Evolutionary conservation across 2,797 vertebrate species (phyloP).

Genomic region (Botia kubotai): DNA sequence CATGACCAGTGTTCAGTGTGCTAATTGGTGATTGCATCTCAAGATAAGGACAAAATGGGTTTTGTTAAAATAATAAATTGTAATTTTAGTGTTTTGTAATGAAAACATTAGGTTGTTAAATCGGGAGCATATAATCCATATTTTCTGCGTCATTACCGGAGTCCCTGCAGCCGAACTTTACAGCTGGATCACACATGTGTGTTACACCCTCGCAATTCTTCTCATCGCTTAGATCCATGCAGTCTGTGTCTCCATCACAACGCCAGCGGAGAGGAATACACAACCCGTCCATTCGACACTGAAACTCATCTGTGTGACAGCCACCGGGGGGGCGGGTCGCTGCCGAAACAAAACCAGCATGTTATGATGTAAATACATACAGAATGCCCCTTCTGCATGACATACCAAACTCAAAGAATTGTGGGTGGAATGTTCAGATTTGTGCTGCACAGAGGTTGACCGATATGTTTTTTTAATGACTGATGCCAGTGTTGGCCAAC

Average conservation of each 20-base stretch:
- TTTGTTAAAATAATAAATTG: not conserved
- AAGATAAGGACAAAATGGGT: slow-evolving; percentile 3
- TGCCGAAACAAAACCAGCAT: slow-evolving; percentile 60
- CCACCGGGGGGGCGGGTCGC: slow-evolving; percentile 93
- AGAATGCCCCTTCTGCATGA: too few species aligned
- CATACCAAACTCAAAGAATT: too few species aligned
- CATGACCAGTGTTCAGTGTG: not conserved
- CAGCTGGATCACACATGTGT: slow-evolving; percentile 91
- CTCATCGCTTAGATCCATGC: slow-evolving; percentile 96
- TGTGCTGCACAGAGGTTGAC: not conserved
- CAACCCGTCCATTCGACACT: slow-evolving; percentile 92
- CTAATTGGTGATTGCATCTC: not conserved
- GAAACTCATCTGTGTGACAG: slow-evolving; percentile 94
- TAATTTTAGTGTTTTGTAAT: too few species aligned
- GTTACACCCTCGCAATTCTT: slow-evolving; percentile 96
- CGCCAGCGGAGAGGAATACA: slow-evolving; percentile 96
- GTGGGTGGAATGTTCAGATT: too few species aligned
- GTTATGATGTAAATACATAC: too few species aligned
- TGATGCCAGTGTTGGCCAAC: not conserved
- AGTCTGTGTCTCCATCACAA: slow-evolving; percentile 95
- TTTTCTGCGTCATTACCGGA: slow-evolving; percentile 80
- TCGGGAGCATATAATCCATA: slow-evolving; percentile 6
- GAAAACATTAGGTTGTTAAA: slow-evolving; percentile 6
- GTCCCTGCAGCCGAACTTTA: slow-evolving; percentile 95
- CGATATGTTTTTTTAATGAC: not conserved